Percentiles rank a stretch among this genome's conserved stretches.
These are phyloP conservation scores for Rutilus rutilus DNA, from an alignment of 2,113 vertebrate species.

Conservation along the genomic window DNA sequence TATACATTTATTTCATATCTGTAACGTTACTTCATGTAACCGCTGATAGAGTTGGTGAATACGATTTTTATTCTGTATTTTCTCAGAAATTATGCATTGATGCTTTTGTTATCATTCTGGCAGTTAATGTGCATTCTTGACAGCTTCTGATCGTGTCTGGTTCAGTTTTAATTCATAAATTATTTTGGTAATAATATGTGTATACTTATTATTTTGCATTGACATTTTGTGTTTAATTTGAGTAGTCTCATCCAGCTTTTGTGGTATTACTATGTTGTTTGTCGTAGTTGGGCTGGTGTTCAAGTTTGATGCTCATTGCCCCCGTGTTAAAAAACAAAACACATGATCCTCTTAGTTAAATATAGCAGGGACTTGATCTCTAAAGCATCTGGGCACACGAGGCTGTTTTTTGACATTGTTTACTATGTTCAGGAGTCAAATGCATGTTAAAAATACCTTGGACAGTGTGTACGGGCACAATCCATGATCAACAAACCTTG, in stretches of 20 bases:
- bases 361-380: slow-evolving; percentile 24
- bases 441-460: neutral
- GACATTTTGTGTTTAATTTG: neutral
- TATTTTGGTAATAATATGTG: neutral
- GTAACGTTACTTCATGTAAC: neutral
- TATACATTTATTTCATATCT: neutral
- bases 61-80: neutral
- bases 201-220: neutral
- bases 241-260: neutral
- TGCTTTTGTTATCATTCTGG: neutral
- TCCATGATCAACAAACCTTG: neutral
- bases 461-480: neutral
- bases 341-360: slow-evolving; percentile 29
- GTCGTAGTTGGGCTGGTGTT: neutral
- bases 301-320: neutral
- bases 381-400: neutral
- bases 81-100: neutral
- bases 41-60: neutral
- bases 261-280: neutral
- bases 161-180: neutral
- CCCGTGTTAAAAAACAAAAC: slow-evolving; percentile 29
- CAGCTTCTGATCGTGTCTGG: neutral
- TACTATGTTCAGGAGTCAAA: neutral
- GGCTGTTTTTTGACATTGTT: slow-evolving; percentile 18
- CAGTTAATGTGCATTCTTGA: neutral